Evolutionary conservation across 2,888 invertebrate species (phyloP), one percentile per base, ranked within the genome.

Genomic region (Azorinus chamasolen): DNA sequence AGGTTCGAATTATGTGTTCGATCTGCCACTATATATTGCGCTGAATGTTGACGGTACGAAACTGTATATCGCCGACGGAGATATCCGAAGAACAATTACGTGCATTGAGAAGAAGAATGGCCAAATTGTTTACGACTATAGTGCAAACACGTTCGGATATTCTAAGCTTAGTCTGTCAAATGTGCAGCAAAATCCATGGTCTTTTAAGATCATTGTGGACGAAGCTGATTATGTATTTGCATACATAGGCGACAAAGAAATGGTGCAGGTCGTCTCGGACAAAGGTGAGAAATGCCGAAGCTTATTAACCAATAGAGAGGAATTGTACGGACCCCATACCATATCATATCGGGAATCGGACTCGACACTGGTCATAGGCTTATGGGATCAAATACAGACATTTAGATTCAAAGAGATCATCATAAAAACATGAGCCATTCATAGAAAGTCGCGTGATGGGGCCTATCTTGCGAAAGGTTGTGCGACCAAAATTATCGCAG

Each of bases 311-410:
- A 78, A 63, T 25, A 78, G 62, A n/a, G 61, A 59, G 22, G 57
- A 68, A 32, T 55, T 78, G 25, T 72, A 64, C 24, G 78, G 78
- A 12, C 78, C 78, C 6, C 78, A 72, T 55, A 61, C 78, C 24
- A 78, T 78, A 69, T 63, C 78, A 1, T 78, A 78, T 27, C 53
- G 78, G n/a, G 68, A 63, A 12, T 18, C 51, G 0, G 78, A 78
- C 27, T 68, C 78, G 1, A 72, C 72, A 12, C 45, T 78, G 8
- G 46, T 69, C 16, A 72, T 78, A 10, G 68, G 78, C 0, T 48
- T 78, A 0, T 78, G 78, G 78, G 78, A 78, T 25, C 72, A 78
- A 48, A 72, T 78, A 43, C 78, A 78, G 54, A 68, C 72, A 20
- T 78, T 78, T 41, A 45, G 72, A 16, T 78, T 78, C 22, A 78